Conservation (phyloP, 2,888 invertebrate species). For the Liopterus haemorrhoidalis region DNA sequence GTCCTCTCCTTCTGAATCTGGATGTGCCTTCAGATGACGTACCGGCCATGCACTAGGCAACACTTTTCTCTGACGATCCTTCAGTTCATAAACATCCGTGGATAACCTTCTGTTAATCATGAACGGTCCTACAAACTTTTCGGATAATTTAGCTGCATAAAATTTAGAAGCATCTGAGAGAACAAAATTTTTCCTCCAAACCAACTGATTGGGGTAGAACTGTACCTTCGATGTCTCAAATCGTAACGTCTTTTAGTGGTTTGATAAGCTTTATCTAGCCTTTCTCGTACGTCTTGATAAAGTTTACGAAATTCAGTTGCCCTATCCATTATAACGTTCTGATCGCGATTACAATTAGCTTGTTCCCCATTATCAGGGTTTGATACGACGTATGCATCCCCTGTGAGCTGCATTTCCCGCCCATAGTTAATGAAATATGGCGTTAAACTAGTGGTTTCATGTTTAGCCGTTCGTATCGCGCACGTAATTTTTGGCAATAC, state of each 20-base stretch:
- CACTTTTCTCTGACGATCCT: not conserved
- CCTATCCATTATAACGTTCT: not conserved
- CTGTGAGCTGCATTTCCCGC: not conserved
- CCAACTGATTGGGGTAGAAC: slow-evolving; percentile 5
- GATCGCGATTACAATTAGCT: not conserved
- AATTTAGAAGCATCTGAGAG: slow-evolving; percentile 8
- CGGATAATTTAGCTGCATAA: slow-evolving; percentile 12
- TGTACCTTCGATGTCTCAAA: slow-evolving; percentile 8
- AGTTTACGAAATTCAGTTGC: slow-evolving; percentile 4
- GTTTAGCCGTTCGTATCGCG: not conserved
- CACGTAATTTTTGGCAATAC: slow-evolving; percentile 2
- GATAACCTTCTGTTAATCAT: not conserved
- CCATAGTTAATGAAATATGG: slow-evolving; percentile 6
- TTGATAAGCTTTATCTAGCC: slow-evolving; percentile 4
- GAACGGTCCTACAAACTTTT: slow-evolving; percentile 16
- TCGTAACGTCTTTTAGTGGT: slow-evolving; percentile 7
- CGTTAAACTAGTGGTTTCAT: not conserved
- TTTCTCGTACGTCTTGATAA: slow-evolving; percentile 8
- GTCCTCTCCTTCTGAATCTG: no score
- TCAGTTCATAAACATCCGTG: not conserved
- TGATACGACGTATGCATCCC: not conserved
- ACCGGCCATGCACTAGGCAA: not conserved
- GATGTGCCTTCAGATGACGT: slow-evolving; percentile 1
- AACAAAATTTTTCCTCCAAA: slow-evolving; percentile 13
- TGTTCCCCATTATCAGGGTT: not conserved